Evolutionary conservation across 1,140 invertebrate genomes (phyloP).

Genomic region (Cotesia glomerata): DNA sequence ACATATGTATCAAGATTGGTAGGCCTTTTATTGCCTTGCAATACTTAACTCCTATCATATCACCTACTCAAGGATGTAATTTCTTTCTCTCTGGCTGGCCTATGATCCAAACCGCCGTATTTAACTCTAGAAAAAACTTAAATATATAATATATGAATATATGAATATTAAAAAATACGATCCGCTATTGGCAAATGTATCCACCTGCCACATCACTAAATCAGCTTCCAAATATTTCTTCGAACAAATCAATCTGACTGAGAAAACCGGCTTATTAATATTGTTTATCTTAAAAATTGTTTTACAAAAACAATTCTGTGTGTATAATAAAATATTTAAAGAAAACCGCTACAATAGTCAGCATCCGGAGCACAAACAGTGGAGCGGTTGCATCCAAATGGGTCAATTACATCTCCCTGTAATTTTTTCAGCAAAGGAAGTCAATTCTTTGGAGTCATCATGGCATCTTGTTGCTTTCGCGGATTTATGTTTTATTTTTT

Average conservation of each 20-base stretch:
- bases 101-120: too few relatives aligned
- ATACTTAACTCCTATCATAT: too few relatives aligned
- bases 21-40: too few relatives aligned
- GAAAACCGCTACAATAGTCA: not conserved
- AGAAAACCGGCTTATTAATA: not conserved
- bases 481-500: not conserved
- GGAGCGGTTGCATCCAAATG: not conserved
- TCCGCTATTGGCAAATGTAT: not conserved
- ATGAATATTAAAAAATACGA: not conserved
- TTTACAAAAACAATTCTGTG: too few relatives aligned
- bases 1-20: too few relatives aligned
- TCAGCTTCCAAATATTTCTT: not conserved
- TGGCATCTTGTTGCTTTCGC: not conserved
- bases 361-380: not conserved
- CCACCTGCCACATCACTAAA: not conserved
- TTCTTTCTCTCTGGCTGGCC: too few relatives aligned
- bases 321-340: not conserved
- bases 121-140: too few relatives aligned
- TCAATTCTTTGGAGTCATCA: not conserved
- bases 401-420: slow-evolving; percentile 4
- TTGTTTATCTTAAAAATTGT: too few relatives aligned
- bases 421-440: not conserved
- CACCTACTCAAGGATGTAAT: not conserved
- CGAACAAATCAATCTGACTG: not conserved
- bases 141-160: not conserved